Percentiles rank a stretch among this genome's conserved stretches.
phyloP scores from a whole-genome alignment of 2,113 vertebrate genomes.

The Phalacrocorax carbo region DNA sequence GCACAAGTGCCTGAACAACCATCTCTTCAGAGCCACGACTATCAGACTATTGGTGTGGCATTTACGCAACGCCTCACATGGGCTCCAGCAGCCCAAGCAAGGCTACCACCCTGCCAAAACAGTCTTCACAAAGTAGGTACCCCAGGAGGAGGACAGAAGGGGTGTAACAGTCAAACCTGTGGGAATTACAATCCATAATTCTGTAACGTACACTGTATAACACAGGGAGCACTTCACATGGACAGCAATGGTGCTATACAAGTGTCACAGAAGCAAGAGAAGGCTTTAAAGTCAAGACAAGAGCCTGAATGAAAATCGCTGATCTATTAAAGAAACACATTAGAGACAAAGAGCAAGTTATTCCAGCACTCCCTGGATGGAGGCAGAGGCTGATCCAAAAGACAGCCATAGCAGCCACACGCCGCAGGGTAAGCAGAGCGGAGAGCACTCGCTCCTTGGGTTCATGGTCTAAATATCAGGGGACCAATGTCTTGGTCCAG shows the following conservation, averaged over 20 bases:
- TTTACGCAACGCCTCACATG: background rate
- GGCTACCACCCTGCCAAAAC: background rate
- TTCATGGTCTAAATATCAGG: background rate
- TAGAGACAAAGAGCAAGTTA: background rate
- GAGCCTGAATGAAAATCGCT: background rate
- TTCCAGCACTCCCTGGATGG: background rate
- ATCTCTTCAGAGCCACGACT: background rate
- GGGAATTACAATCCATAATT: background rate
- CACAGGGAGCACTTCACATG: background rate
- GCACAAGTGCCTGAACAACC: background rate
- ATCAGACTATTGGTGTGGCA: too few relatives aligned
- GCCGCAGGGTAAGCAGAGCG: background rate
- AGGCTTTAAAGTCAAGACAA: background rate
- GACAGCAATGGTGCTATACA: background rate
- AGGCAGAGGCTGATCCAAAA: background rate
- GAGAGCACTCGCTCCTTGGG: background rate
- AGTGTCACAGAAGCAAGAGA: background rate
- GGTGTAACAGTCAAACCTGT: background rate
- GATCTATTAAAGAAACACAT: background rate
- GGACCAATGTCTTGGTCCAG: background rate
- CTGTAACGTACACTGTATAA: background rate
- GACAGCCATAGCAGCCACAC: background rate
- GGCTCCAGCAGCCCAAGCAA: background rate
- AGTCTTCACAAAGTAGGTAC: background rate
- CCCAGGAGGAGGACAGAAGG: background rate